Conservation (phyloP, 23 tunicate species). For the Trididemnum clinides region DNA sequence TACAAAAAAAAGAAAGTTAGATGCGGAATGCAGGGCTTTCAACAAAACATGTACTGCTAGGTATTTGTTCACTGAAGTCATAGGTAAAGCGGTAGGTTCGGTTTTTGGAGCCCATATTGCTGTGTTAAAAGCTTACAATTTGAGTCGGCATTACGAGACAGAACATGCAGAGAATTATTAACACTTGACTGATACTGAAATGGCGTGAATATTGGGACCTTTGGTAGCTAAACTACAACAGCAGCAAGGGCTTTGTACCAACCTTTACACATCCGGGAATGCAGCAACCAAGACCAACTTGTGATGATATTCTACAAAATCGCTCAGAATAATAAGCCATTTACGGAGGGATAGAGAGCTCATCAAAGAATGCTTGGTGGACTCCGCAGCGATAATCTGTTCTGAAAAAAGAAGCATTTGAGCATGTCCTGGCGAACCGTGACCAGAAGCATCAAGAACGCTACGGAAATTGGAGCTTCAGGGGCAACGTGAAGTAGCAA, state of each 20-base stretch:
- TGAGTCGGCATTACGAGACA: conserved; percentile 33
- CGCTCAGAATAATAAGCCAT: too few species aligned
- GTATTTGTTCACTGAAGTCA: too few species aligned
- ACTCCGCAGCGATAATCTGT: conserved; percentile 17
- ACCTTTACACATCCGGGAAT: conserved; percentile 19
- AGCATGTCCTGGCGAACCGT: conserved; percentile 23
- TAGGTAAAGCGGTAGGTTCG: too few species aligned
- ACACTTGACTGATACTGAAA: not conserved
- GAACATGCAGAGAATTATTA: conserved; percentile 26
- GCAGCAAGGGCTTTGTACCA: conserved; percentile 5
- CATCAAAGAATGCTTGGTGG: too few species aligned
- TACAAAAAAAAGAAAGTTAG: too few species aligned
- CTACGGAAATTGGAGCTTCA: conserved; percentile 8
- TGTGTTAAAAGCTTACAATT: conserved; percentile 33
- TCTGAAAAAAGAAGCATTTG: conserved; percentile 29
- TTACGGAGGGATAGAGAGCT: too few species aligned
- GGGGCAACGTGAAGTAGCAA: not conserved
- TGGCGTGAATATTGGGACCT: not conserved
- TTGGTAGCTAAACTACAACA: conserved; percentile 3
- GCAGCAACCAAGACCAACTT: conserved; percentile 16
- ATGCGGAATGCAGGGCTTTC: too few species aligned
- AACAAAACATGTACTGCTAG: too few species aligned
- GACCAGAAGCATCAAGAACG: conserved; percentile 24
- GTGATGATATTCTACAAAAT: conserved; percentile 8
- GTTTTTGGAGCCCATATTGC: too few species aligned